Percentiles rank a stretch among this genome's conserved stretches.
Conservation (phyloP, 2,113 vertebrate genomes). For the Carlito syrichta region DNA sequence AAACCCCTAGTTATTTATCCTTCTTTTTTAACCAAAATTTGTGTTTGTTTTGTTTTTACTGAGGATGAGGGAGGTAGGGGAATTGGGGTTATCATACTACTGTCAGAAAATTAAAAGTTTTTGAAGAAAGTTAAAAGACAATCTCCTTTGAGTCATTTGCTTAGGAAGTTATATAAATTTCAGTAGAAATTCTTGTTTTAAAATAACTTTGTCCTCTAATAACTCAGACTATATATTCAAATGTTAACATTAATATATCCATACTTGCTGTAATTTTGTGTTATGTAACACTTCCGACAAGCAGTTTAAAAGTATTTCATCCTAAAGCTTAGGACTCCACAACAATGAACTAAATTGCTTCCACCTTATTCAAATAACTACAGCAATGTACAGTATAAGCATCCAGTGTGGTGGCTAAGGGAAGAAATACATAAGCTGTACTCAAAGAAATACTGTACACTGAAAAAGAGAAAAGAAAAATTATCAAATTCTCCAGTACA, state of each 20-base stretch:
- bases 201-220: no score
- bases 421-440: not conserved
- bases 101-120: no score
- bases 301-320: not conserved
- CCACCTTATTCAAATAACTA: not conserved
- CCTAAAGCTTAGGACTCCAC: not conserved
- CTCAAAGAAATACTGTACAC: not conserved
- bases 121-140: no score
- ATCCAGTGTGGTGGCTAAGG: not conserved
- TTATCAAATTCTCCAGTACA: not conserved
- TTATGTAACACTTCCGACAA: not conserved
- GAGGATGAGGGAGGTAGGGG: no score
- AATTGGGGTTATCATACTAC: no score
- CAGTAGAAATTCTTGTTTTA: no score
- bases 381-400: not conserved
- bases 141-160: no score
- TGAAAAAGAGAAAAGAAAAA: not conserved
- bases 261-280: not conserved
- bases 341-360: not conserved
- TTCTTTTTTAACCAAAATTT: no score
- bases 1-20: no score
- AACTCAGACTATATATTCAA: no score
- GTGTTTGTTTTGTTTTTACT: no score
- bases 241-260: not conserved
- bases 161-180: no score